Base-by-base conservation (phyloP, 2,888 invertebrate species). In the Papilio gigon region DNA sequence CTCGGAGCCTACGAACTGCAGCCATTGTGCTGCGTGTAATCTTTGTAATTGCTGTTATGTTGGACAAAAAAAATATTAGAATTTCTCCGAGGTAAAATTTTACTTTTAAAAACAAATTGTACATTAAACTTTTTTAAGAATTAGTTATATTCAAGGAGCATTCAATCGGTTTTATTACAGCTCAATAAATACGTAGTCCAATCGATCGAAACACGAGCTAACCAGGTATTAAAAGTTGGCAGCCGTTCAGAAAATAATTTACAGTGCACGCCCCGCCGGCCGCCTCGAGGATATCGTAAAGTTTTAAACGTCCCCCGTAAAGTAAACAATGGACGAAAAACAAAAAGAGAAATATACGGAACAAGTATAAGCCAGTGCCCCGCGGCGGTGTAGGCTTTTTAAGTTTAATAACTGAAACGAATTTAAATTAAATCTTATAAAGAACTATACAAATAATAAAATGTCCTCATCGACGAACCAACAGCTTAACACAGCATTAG, bases 271-370 rank as follows among this genome's bases (percentile, higher is more conserved):
- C 84, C 84, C 86, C 81, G 80, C 12, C 47, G 22, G 22, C 50
- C 5, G 84, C 84, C 82, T 84, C 85, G 88, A 87, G 88, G 85
- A 84, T 86, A 88, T 88, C 88, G 86, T 90, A 91, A 90, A 90
- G 85, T 80, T 87, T 86, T 84, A 84, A 86, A 85, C 83, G 85
- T 83, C 84, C 84, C 77, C 83, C 80, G 86, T 87, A 86, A 89
- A 91, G 87, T 87, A 90, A 92, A 92, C 91, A 92, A 91, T 91
- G 89, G 88, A 79, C 78, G 89, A 90, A 90, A 90, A 85, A 85
- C 77, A 89, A 90, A 90, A 90, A 85, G 86, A 88, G 81, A 22
- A 69, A 64, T 53, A 40, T 82, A 87, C 85, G 82, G 80, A 77
- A 78, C 79, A 80, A 78, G 83, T 77, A 78, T 74, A 76, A 80